These are phyloP conservation scores for Aphidoletes aphidimyza DNA, from an alignment of 2,888 invertebrate genomes.

Conservation along the genomic window DNA sequence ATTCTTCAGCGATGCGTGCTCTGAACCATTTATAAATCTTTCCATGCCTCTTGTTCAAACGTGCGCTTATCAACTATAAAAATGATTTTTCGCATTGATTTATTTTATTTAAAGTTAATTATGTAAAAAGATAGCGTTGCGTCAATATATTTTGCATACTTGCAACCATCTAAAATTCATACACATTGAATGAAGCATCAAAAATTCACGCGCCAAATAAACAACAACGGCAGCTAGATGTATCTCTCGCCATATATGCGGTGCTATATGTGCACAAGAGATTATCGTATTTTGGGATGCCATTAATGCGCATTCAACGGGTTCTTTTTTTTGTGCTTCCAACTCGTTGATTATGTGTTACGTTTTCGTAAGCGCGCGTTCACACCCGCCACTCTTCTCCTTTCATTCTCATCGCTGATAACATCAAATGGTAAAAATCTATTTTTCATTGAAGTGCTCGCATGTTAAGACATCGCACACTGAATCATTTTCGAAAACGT, in stretches of 20 bases:
- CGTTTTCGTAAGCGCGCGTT: too few relatives aligned
- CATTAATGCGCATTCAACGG: conserved; percentile 25
- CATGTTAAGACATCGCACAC: not conserved
- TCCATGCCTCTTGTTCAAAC: not conserved
- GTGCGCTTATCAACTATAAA: conserved; percentile 30
- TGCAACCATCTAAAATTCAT: conserved; percentile 2
- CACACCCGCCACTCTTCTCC: not conserved
- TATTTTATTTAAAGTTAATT: conserved; percentile 49
- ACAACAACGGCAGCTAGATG: not conserved
- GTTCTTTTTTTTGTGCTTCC: conserved; percentile 24
- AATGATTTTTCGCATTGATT: conserved; percentile 46
- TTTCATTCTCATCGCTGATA: conserved; percentile 9
- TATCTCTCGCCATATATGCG: not conserved
- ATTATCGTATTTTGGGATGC: conserved; percentile 4
- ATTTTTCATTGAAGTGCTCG: not conserved
- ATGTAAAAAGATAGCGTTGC: conserved; percentile 37
- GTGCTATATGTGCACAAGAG: conserved; percentile 18
- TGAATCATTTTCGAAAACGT: not conserved
- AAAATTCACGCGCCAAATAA: conserved; percentile 36
- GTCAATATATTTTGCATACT: conserved; percentile 22
- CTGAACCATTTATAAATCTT: conserved; percentile 11
- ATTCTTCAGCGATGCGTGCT: conserved; percentile 49
- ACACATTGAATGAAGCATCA: not conserved
- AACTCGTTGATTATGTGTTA: conserved; percentile 11
- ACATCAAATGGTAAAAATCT: conserved; percentile 27